Conservation (phyloP, 2,888 invertebrate genomes). For the Allygus modestus region DNA sequence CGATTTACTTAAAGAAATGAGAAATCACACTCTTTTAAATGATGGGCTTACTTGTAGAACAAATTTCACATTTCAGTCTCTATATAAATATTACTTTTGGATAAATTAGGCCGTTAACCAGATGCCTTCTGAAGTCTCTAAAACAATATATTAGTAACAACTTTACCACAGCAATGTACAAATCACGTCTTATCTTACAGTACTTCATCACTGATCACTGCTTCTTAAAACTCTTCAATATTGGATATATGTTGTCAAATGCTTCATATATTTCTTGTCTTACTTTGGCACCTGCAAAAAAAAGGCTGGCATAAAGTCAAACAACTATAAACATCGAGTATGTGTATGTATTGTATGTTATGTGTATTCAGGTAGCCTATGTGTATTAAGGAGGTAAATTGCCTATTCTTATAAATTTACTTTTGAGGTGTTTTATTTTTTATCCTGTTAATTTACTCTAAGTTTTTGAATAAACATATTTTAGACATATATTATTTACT, state of each 20-base stretch:
- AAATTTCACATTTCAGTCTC: neutral
- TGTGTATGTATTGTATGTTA: too few species aligned
- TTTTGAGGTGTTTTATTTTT: too few species aligned
- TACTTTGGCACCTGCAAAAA: slow-evolving; percentile 79
- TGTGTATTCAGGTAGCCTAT: too few species aligned
- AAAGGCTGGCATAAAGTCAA: too few species aligned
- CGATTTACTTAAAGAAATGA: neutral
- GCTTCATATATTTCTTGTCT: slow-evolving; percentile 82
- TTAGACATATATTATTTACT: too few species aligned
- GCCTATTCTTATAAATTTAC: too few species aligned
- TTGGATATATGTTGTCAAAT: slow-evolving; percentile 82
- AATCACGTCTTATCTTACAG: neutral
- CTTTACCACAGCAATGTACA: neutral
- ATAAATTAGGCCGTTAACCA: neutral
- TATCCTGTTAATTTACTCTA: too few species aligned
- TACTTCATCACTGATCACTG: slow-evolving; percentile 71
- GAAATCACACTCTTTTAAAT: neutral
- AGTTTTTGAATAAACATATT: too few species aligned
- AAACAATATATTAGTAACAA: neutral
- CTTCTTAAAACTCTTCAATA: slow-evolving; percentile 81
- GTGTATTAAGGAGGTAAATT: too few species aligned
- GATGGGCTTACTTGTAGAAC: neutral
- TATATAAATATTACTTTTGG: neutral
- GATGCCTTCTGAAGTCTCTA: neutral
- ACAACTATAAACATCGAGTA: too few species aligned